A percentile compares a stretch with the other conserved stretches of the same genome.
phyloP scores from a whole-genome alignment of 2,113 vertebrate species.

The Furnarius figulus region DNA sequence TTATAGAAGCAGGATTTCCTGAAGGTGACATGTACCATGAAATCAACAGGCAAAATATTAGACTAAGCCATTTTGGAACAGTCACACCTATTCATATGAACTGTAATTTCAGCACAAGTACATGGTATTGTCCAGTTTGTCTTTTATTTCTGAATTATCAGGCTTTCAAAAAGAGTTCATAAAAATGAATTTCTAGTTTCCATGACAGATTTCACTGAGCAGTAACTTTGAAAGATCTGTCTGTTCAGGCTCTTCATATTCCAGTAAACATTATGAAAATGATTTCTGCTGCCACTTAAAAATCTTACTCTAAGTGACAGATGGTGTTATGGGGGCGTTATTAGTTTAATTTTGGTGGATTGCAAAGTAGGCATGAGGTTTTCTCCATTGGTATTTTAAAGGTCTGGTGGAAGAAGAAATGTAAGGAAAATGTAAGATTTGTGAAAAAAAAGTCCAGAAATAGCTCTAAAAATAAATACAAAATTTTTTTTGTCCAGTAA shows the following conservation, averaged over 20 bases:
- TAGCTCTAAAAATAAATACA: neutral
- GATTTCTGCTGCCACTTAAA: slow-evolving; percentile 42
- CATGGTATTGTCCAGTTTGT: neutral
- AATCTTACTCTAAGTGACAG: slow-evolving; percentile 33
- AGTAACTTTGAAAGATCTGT: slow-evolving; percentile 22
- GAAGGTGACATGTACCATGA: neutral
- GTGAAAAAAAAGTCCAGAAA: neutral
- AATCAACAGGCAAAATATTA: neutral
- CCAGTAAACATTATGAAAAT: slow-evolving; percentile 21
- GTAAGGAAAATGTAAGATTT: slow-evolving; percentile 42
- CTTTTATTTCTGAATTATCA: neutral
- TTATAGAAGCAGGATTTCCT: neutral
- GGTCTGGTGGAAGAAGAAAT: slow-evolving; percentile 25
- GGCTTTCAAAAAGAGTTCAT: neutral
- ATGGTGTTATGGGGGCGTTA: slow-evolving; percentile 36
- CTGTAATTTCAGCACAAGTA: neutral
- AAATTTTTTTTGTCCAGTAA: neutral
- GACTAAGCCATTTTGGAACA: neutral
- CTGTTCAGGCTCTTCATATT: slow-evolving; percentile 28
- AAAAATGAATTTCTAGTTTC: neutral
- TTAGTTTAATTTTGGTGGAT: slow-evolving; percentile 52
- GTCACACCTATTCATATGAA: neutral
- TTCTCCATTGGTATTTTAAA: neutral
- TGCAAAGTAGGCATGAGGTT: neutral
- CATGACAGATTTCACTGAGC: neutral